A percentile compares a stretch with the other conserved stretches of the same genome.
Conservation (phyloP, 2,888 invertebrate genomes). For the Stramonita haemastoma region DNA sequence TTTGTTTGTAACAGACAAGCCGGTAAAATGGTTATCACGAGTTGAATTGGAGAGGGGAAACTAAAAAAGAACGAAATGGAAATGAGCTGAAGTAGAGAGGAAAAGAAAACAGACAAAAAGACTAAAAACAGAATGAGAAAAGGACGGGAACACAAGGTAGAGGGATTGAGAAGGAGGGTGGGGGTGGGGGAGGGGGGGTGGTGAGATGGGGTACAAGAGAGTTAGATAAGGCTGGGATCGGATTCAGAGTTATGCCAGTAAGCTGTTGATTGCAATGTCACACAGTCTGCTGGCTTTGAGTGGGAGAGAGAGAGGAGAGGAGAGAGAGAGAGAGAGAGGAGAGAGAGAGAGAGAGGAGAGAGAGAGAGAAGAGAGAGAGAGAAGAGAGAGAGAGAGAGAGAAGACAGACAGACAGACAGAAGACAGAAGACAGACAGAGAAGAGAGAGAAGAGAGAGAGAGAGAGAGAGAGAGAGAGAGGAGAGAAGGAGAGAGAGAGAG, state of each 20-base stretch:
- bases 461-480: neutral
- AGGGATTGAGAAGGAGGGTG: too few species aligned
- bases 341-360: neutral
- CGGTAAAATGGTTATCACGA: too few species aligned
- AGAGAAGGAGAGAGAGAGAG: neutral
- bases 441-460: neutral
- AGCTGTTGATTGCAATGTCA: conserved; percentile 29
- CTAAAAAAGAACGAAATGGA: neutral
- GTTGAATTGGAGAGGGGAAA: neutral
- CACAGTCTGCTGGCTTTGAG: neutral
- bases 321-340: neutral
- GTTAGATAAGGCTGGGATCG: neutral
- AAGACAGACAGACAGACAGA: too few species aligned
- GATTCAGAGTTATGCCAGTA: conserved; percentile 10
- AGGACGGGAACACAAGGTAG: too few species aligned
- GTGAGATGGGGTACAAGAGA: neutral
- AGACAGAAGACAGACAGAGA: too few species aligned
- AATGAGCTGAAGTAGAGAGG: too few species aligned
- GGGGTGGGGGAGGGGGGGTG: too few species aligned
- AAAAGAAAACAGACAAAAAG: too few species aligned
- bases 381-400: neutral
- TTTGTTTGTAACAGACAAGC: too few species aligned
- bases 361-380: neutral
- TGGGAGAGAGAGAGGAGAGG: neutral
- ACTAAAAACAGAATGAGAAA: too few species aligned